These are phyloP conservation scores for Graptemys geographica DNA, from an alignment of 2,797 vertebrate species.

Conservation along the genomic window DNA sequence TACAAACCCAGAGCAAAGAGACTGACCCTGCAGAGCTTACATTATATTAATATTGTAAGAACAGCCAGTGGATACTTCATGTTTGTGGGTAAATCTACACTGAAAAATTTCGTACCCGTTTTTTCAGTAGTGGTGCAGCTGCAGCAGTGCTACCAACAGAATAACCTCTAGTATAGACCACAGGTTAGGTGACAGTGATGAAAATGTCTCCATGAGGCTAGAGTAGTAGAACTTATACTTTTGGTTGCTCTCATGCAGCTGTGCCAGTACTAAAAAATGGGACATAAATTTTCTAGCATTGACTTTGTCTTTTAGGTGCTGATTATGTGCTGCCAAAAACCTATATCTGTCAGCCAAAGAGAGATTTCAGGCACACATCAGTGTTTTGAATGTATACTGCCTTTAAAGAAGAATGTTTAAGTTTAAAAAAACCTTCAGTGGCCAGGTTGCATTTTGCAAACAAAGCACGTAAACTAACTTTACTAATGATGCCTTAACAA, in stretches of 20 bases:
- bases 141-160: neutral
- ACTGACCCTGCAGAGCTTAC: neutral
- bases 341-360: neutral
- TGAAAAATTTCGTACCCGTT: neutral
- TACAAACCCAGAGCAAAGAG: neutral
- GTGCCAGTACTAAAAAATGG: neutral
- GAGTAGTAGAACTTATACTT: neutral
- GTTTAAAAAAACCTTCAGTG: too few relatives aligned
- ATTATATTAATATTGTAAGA: rapidly evolving
- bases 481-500: neutral
- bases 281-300: neutral
- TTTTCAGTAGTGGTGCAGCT: neutral
- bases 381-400: neutral
- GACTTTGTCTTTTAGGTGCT: neutral
- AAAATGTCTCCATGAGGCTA: neutral
- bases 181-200: neutral
- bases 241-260: neutral
- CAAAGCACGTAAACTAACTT: neutral
- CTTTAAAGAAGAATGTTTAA: neutral
- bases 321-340: neutral
- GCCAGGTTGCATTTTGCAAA: neutral
- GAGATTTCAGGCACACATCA: neutral
- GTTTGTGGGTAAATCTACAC: neutral
- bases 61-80: neutral
- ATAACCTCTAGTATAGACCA: neutral